Evolutionary conservation across 2,797 vertebrate genomes (phyloP).

Genomic region (Harpagifer antarcticus): DNA sequence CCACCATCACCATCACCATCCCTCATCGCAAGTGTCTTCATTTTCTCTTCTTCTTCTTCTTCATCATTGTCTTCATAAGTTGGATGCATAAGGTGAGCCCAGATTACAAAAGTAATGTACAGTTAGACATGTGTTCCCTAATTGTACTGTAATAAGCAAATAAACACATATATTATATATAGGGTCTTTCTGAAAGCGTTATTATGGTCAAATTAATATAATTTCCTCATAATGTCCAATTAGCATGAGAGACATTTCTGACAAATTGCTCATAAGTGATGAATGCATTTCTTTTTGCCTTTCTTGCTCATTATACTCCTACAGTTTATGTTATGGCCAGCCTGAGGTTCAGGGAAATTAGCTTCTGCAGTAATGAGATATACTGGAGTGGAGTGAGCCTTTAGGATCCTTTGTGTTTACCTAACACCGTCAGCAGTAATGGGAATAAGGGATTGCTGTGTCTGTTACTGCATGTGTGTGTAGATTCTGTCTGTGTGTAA

Average conservation of each 20-base stretch:
- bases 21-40: slow-evolving; percentile 48
- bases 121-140: slow-evolving; percentile 6
- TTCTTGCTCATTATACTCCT: slow-evolving; percentile 60
- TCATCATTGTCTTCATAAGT: slow-evolving; percentile 51
- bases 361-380: slow-evolving; percentile 75
- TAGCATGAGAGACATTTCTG: slow-evolving; percentile 32
- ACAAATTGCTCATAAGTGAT: slow-evolving; percentile 43
- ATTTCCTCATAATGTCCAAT: slow-evolving; percentile 39
- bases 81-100: slow-evolving; percentile 69
- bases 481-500: slow-evolving; percentile 26
- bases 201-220: slow-evolving; percentile 13
- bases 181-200: slow-evolving; percentile 5
- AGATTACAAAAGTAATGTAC: slow-evolving; percentile 11
- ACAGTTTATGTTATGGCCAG: slow-evolving; percentile 40
- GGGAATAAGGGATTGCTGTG: slow-evolving; percentile 55
- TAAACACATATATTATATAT: slow-evolving; percentile 18
- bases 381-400: slow-evolving; percentile 58
- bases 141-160: slow-evolving; percentile 6
- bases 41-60: slow-evolving; percentile 32
- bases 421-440: slow-evolving; percentile 63
- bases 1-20: slow-evolving; percentile 34
- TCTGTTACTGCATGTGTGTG: slow-evolving; percentile 30
- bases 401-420: slow-evolving; percentile 65
- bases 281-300: slow-evolving; percentile 54
- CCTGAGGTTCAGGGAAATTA: slow-evolving; percentile 64